phyloP scores from a whole-genome alignment of 2,888 invertebrate species.

The Machimus rusticus region DNA sequence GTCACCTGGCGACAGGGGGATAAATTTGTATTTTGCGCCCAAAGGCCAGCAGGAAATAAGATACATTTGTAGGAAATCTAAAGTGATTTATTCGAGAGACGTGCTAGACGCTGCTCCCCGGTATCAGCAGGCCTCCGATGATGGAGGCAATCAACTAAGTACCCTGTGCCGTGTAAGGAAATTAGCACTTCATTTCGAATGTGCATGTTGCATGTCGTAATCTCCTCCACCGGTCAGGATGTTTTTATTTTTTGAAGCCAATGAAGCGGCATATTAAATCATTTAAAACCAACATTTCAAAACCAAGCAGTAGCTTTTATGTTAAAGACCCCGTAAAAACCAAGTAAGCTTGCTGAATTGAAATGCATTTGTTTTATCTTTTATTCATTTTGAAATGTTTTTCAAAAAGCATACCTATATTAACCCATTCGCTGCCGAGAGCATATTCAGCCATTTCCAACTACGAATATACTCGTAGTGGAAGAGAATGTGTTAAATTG shows the following conservation, averaged over 20 bases:
- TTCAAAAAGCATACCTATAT: too few species aligned
- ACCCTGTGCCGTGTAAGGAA: not conserved
- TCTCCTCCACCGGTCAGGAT: not conserved
- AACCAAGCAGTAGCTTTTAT: not conserved
- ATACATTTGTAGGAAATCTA: not conserved
- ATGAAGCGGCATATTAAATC: not conserved
- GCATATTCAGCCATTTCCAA: too few species aligned
- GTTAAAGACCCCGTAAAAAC: not conserved
- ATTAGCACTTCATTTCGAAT: not conserved
- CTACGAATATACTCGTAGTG: too few species aligned
- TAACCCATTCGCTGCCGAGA: too few species aligned
- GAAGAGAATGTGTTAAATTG: too few species aligned
- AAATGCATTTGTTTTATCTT: not conserved
- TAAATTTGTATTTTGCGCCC: not conserved
- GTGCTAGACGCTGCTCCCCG: not conserved
- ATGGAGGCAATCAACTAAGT: not conserved
- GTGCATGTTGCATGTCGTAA: not conserved
- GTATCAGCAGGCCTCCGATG: not conserved
- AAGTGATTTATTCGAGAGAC: not conserved
- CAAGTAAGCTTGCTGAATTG: not conserved
- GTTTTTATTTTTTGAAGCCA: not conserved
- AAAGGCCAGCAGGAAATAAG: not conserved
- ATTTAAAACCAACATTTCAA: not conserved
- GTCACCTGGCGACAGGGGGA: not conserved
- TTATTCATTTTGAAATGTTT: too few species aligned